These are phyloP conservation scores for Alsophila aescularia DNA, from an alignment of 2,888 invertebrate species.

Conservation along the genomic window DNA sequence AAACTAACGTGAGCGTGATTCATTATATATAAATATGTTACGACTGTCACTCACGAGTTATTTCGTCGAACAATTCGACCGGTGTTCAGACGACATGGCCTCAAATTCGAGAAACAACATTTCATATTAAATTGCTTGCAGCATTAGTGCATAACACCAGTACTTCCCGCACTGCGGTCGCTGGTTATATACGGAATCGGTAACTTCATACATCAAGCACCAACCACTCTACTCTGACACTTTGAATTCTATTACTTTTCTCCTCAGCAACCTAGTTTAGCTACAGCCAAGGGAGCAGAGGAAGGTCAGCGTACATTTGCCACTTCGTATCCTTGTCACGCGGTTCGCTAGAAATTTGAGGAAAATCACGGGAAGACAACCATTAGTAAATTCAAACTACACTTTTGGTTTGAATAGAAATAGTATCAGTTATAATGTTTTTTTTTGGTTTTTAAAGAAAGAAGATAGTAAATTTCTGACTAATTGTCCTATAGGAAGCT, in stretches of 20 bases:
- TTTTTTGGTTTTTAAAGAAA: constrained; percentile 14
- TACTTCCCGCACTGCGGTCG: constrained; percentile 40
- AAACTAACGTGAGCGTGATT: too few species aligned
- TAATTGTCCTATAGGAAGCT: too few species aligned
- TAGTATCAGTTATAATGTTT: constrained; percentile 30
- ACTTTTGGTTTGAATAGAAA: constrained; percentile 29
- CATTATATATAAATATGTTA: too few species aligned
- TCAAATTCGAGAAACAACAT: constrained; percentile 36
- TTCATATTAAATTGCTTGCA: constrained; percentile 38
- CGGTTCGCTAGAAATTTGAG: constrained; percentile 54
- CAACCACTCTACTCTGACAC: constrained; percentile 36
- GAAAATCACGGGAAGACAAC: constrained; percentile 46
- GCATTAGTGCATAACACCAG: constrained; percentile 41
- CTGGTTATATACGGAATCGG: constrained; percentile 36
- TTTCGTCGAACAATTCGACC: too few species aligned
- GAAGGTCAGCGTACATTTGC: constrained; percentile 38
- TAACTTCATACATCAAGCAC: constrained; percentile 43
- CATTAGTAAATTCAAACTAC: constrained; percentile 40
- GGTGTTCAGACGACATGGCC: constrained; percentile 20
- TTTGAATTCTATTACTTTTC: constrained; percentile 33
- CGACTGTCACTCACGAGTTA: too few species aligned
- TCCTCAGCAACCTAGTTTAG: constrained; percentile 4
- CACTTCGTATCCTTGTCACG: constrained; percentile 47
- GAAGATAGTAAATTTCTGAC: too few species aligned
- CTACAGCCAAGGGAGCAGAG: not conserved